phyloP scores from a whole-genome alignment of 2,113 vertebrate genomes.

The Alaudala cheleensis region DNA sequence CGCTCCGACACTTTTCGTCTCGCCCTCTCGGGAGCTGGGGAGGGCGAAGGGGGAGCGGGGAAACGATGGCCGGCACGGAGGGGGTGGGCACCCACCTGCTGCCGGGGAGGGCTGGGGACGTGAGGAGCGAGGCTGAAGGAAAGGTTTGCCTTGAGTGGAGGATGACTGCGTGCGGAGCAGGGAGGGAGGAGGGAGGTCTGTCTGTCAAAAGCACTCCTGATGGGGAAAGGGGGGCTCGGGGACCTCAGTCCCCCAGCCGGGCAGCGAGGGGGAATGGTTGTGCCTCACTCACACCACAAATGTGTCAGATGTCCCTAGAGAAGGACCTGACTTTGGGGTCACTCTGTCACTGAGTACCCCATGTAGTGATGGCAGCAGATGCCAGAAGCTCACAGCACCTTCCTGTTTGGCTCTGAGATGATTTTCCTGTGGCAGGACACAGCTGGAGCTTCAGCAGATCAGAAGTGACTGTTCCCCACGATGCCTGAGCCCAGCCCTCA shows the following conservation, averaged over 20 bases:
- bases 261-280: neutral
- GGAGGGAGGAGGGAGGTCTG: constrained; percentile 42
- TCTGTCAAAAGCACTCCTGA: neutral
- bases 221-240: neutral
- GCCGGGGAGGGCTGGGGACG: neutral
- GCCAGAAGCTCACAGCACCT: neutral
- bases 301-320: neutral
- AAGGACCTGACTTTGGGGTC: neutral
- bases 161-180: neutral
- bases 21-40: neutral
- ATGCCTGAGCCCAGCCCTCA: neutral
- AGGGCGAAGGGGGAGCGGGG: neutral
- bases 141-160: neutral
- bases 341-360: neutral
- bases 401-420: neutral
- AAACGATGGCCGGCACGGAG: neutral
- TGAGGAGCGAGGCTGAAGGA: neutral
- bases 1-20: neutral
- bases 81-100: neutral
- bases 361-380: fast-evolving
- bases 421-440: neutral
- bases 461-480: neutral
- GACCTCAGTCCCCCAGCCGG: neutral
- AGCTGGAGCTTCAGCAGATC: neutral
- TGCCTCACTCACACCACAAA: neutral